These are phyloP conservation scores for Streptopelia turtur DNA, from an alignment of 2,797 vertebrate genomes.

Conservation along the genomic window DNA sequence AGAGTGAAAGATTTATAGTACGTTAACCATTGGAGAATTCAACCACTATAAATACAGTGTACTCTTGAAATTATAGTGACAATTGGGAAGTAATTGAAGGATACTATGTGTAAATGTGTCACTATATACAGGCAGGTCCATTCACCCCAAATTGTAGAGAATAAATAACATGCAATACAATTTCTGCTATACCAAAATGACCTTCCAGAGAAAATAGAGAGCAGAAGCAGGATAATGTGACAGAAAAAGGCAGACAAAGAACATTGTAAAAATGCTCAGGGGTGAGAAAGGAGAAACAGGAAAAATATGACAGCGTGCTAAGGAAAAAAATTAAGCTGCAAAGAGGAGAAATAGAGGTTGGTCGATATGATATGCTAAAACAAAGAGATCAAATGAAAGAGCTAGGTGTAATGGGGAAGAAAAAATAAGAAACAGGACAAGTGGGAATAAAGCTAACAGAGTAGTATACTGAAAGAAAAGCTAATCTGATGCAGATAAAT, in stretches of 20 bases:
- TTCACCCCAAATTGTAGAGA: slow-evolving; percentile 33
- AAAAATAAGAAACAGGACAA: not conserved
- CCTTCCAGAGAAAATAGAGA: slow-evolving; percentile 39
- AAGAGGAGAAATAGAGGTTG: slow-evolving; percentile 25
- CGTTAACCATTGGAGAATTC: slow-evolving; percentile 7
- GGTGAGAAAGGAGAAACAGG: not conserved
- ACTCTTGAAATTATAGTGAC: slow-evolving; percentile 37
- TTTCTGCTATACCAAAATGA: slow-evolving; percentile 57
- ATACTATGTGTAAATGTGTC: not conserved
- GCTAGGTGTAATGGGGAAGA: not conserved
- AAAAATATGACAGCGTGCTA: not conserved
- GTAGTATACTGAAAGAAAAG: not conserved
- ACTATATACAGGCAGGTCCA: not conserved
- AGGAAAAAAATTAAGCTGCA: not conserved
- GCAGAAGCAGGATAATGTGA: slow-evolving; percentile 8
- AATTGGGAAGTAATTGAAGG: slow-evolving; percentile 45
- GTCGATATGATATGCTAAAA: not conserved
- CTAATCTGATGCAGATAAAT: not conserved
- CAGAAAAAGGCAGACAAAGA: slow-evolving; percentile 59
- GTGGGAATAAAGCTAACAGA: not conserved
- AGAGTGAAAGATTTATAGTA: slow-evolving; percentile 32
- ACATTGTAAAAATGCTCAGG: not conserved
- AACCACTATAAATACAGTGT: slow-evolving; percentile 34
- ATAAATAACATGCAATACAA: slow-evolving; percentile 38
- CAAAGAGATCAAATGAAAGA: not conserved